Evolutionary conservation across 2,797 vertebrate species (phyloP).

Genomic region (Rhinogobio ventralis): DNA sequence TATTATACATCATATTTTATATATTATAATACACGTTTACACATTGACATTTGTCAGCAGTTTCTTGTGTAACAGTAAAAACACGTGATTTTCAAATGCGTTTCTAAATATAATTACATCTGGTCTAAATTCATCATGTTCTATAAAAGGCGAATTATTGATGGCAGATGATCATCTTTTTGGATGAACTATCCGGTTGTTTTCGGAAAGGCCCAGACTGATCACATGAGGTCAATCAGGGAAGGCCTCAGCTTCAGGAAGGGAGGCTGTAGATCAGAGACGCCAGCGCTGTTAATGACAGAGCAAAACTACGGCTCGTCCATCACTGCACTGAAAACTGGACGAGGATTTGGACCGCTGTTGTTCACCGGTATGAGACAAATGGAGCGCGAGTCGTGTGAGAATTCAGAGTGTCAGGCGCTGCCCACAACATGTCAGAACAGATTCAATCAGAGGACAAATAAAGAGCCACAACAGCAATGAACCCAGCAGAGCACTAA

Average conservation of each 20-base stretch:
- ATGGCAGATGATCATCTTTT: neutral
- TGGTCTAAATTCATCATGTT: neutral
- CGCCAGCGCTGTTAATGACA: neutral
- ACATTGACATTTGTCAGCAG: too few species aligned
- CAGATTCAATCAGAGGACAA: slow-evolving; percentile 38
- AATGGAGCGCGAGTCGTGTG: slow-evolving; percentile 57
- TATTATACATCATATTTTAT: too few species aligned
- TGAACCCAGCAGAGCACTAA: neutral
- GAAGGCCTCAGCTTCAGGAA: too few species aligned
- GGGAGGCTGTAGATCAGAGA: too few species aligned
- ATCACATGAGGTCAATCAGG: too few species aligned
- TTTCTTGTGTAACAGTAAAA: too few species aligned
- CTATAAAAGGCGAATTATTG: neutral
- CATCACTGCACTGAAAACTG: slow-evolving; percentile 34
- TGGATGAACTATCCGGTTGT: too few species aligned
- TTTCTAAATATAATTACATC: neutral
- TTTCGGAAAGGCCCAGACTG: too few species aligned
- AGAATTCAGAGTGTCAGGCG: slow-evolving; percentile 46
- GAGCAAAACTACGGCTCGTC: slow-evolving; percentile 39
- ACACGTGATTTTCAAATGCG: too few species aligned
- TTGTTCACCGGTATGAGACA: slow-evolving; percentile 43
- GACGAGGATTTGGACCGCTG: slow-evolving; percentile 37
- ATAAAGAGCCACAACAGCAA: too few species aligned
- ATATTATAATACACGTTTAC: too few species aligned
- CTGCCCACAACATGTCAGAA: slow-evolving; percentile 60